A percentile compares a stretch with the other conserved stretches of the same genome.
Evolutionary conservation across 2,888 invertebrate species (phyloP).

Genomic region (Aphidoletes aphidimyza): DNA sequence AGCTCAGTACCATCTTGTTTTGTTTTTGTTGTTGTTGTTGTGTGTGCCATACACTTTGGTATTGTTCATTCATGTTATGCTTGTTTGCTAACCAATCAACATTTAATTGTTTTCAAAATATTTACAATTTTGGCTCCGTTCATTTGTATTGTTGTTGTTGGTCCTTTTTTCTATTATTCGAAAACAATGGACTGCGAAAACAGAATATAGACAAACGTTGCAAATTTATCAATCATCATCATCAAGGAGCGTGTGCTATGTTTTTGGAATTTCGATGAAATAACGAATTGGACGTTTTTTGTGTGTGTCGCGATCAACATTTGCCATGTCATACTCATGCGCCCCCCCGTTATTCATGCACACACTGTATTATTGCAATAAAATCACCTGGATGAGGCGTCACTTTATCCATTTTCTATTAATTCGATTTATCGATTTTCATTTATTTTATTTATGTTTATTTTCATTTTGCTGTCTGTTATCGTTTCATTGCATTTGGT

Average conservation of each 20-base stretch:
- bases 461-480: too few species aligned
- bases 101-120: conserved; percentile 49
- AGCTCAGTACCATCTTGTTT: background rate
- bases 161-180: background rate
- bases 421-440: too few species aligned
- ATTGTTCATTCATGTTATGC: conserved; percentile 43
- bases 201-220: background rate
- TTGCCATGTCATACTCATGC: too few species aligned
- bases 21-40: background rate
- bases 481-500: too few species aligned
- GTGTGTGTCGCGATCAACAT: background rate
- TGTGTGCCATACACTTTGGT: too few species aligned
- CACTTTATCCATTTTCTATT: too few species aligned
- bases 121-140: background rate
- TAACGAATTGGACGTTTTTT: conserved; percentile 1
- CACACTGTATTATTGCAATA: too few species aligned
- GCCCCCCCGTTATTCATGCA: too few species aligned
- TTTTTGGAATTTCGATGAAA: conserved; percentile 34
- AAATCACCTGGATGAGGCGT: too few species aligned
- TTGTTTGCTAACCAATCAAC: conserved; percentile 51
- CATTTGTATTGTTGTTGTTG: background rate
- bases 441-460: too few species aligned
- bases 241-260: conserved; percentile 33
- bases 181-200: background rate
- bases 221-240: conserved; percentile 43